phyloP scores from a whole-genome alignment of 2,113 vertebrate genomes.

The Ptychochromis oligacanthus region DNA sequence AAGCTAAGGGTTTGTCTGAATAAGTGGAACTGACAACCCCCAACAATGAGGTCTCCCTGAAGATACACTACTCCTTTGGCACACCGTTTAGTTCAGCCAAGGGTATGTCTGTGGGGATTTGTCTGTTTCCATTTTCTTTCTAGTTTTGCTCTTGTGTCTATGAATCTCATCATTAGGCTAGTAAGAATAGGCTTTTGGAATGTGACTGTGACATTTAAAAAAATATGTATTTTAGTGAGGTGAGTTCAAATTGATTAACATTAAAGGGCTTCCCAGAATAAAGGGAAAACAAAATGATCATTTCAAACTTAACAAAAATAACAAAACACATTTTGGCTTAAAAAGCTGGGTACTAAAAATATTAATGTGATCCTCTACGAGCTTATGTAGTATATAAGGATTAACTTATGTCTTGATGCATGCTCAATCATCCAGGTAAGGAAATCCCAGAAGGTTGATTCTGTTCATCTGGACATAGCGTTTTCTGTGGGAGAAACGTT shows the following conservation, averaged over 20 bases:
- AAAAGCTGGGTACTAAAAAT: background rate
- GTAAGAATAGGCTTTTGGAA: background rate
- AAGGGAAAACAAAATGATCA: background rate
- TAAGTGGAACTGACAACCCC: slow-evolving; percentile 69
- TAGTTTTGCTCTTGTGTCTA: slow-evolving; percentile 1
- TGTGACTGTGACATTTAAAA: background rate
- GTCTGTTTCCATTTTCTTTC: slow-evolving; percentile 42
- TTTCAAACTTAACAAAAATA: background rate
- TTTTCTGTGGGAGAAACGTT: too few relatives aligned
- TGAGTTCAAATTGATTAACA: background rate
- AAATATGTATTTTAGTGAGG: background rate
- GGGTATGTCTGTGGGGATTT: slow-evolving; percentile 48
- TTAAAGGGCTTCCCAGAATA: background rate
- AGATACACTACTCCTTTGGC: slow-evolving; percentile 45
- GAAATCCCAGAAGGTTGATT: too few relatives aligned
- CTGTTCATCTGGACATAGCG: too few relatives aligned
- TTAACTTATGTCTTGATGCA: too few relatives aligned
- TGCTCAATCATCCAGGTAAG: too few relatives aligned
- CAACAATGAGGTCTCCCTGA: slow-evolving; percentile 49
- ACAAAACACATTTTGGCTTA: background rate
- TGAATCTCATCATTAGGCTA: slow-evolving; percentile 8
- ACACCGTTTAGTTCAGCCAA: slow-evolving; percentile 44
- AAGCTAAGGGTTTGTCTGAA: slow-evolving; percentile 47
- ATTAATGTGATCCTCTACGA: background rate
- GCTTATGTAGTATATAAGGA: background rate